A percentile compares a stretch with the other conserved stretches of the same genome.
Conservation (phyloP, 2,797 vertebrate genomes). For the Hapalemur alaotrensis region DNA sequence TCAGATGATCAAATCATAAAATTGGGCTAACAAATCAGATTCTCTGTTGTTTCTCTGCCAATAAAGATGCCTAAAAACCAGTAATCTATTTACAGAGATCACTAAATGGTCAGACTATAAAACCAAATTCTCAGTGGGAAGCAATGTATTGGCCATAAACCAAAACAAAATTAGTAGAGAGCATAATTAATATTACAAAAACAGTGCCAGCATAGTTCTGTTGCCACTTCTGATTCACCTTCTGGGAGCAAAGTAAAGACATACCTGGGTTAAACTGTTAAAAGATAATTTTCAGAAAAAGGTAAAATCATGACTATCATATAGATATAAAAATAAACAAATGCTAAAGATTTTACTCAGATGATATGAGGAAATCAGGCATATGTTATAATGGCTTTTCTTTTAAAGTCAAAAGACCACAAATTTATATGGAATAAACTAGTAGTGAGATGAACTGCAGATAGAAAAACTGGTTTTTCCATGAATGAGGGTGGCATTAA, state of each 20-base stretch:
- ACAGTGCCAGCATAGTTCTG: not conserved
- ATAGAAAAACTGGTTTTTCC: not conserved
- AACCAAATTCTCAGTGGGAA: not conserved
- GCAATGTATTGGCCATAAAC: not conserved
- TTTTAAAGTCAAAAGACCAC: not conserved
- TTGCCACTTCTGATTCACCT: not conserved
- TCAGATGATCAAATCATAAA: not conserved
- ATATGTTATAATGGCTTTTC: not conserved
- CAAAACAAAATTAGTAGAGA: not conserved
- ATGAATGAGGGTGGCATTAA: not conserved
- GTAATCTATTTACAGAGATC: not conserved
- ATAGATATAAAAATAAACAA: not conserved
- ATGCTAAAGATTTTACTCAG: not conserved
- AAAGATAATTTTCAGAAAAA: conserved; percentile 12
- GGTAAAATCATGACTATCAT: not conserved
- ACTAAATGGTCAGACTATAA: not conserved
- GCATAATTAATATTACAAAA: not conserved
- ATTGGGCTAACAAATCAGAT: not conserved
- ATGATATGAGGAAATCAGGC: not conserved
- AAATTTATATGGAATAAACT: not conserved
- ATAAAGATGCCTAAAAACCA: not conserved
- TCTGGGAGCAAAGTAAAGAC: not conserved
- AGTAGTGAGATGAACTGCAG: not conserved
- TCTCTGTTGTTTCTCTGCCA: not conserved
- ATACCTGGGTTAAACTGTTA: not conserved